These are phyloP conservation scores for Chaitophorus viminalis DNA, from an alignment of 2,888 invertebrate species.

Conservation along the genomic window DNA sequence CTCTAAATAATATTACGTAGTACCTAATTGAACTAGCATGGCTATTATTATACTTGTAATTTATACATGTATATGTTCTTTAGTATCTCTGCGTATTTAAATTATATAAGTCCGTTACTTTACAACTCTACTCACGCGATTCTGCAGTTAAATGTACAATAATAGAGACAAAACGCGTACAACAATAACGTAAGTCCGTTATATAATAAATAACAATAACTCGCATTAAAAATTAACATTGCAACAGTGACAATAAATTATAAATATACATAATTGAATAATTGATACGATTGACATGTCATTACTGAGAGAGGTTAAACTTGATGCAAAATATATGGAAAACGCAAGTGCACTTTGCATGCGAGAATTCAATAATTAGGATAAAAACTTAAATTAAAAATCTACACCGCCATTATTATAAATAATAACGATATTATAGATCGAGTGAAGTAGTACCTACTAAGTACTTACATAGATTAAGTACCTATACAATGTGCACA, in stretches of 20 bases:
- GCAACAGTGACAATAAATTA: background rate
- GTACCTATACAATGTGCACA: too few relatives aligned
- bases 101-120: background rate
- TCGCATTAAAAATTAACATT: constrained; percentile 9
- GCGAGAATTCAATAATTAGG: too few relatives aligned
- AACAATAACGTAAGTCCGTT: background rate
- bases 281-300: background rate
- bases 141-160: constrained; percentile 11
- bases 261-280: background rate
- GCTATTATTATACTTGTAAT: background rate
- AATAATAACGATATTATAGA: too few relatives aligned
- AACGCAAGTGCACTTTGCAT: too few relatives aligned
- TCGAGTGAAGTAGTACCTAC: too few relatives aligned
- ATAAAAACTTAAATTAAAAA: too few relatives aligned
- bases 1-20: background rate
- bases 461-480: too few relatives aligned
- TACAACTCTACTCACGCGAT: background rate
- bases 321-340: too few relatives aligned
- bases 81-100: background rate
- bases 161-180: background rate
- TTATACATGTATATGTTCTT: background rate
- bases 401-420: too few relatives aligned
- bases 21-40: background rate
- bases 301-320: background rate
- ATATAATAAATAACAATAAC: constrained; percentile 14